Percentiles rank a stretch among this genome's conserved stretches.
phyloP scores from a whole-genome alignment of 2,888 invertebrate genomes.

The Ariolimax columbianus region DNA sequence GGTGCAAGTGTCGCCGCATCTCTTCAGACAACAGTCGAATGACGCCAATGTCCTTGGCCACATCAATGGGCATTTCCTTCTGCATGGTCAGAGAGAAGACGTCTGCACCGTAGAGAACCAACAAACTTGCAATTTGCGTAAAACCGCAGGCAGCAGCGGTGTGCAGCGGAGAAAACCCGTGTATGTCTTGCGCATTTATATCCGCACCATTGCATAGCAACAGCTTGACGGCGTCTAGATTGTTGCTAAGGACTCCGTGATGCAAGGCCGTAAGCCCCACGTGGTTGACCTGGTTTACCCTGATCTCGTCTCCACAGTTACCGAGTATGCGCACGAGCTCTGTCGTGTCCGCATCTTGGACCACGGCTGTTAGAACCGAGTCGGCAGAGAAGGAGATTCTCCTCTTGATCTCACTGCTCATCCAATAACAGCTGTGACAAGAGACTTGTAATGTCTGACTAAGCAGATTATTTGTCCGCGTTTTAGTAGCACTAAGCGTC shows the following conservation, averaged over 20 bases:
- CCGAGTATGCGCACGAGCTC: conserved; percentile 67
- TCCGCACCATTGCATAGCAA: conserved; percentile 68
- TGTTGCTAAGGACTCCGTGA: conserved; percentile 73
- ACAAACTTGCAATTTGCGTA: conserved; percentile 65
- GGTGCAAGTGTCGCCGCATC: conserved; percentile 66
- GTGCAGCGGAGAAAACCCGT: conserved; percentile 73
- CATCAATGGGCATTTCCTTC: conserved; percentile 68
- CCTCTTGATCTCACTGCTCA: conserved; percentile 50
- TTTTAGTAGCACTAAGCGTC: no score
- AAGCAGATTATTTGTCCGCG: no score
- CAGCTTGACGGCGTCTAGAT: conserved; percentile 72
- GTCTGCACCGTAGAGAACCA: conserved; percentile 71
- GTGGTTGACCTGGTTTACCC: conserved; percentile 69
- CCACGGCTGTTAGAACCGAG: conserved; percentile 69
- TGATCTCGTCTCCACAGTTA: conserved; percentile 60
- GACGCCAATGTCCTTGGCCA: conserved; percentile 69
- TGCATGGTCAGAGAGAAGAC: conserved; percentile 68
- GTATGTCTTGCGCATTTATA: conserved; percentile 68
- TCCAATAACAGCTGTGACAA: conserved; percentile 7
- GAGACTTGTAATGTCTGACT: not conserved
- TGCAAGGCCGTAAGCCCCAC: conserved; percentile 73
- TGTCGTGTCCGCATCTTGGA: conserved; percentile 71
- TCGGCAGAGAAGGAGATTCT: conserved; percentile 73
- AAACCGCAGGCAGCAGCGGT: conserved; percentile 74
- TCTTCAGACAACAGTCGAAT: conserved; percentile 64